phyloP scores from a whole-genome alignment of 2,888 invertebrate genomes.

The Noctua fimbriata region DNA sequence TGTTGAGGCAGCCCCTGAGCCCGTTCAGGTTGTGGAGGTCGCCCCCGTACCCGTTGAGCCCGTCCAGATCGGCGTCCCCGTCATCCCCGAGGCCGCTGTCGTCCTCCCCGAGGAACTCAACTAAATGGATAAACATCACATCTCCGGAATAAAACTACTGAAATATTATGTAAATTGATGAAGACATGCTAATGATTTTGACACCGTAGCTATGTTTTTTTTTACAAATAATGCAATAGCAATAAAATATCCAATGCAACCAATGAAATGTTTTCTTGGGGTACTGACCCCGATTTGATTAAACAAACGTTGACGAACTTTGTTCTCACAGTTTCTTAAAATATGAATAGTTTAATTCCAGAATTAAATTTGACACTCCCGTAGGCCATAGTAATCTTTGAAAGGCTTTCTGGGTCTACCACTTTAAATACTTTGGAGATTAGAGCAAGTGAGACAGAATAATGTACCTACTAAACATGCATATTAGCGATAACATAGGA shows the following conservation, averaged over 20 bases:
- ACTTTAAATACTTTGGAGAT: background rate
- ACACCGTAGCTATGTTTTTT: background rate
- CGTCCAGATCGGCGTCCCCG: slow-evolving; percentile 63
- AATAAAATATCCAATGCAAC: slow-evolving; percentile 1
- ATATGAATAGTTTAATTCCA: background rate
- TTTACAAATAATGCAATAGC: slow-evolving; percentile 1
- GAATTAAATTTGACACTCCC: background rate
- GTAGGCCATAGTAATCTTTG: background rate
- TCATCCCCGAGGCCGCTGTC: slow-evolving; percentile 71
- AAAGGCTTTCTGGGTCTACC: background rate
- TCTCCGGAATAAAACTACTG: background rate
- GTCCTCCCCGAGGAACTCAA: slow-evolving; percentile 68
- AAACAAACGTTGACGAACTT: background rate
- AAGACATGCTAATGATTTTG: background rate
- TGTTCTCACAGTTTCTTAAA: background rate
- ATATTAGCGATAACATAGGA: background rate
- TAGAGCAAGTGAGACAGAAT: background rate
- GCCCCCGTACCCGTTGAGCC: slow-evolving; percentile 60
- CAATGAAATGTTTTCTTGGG: background rate
- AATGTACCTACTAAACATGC: background rate
- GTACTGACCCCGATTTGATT: background rate
- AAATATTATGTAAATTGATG: background rate
- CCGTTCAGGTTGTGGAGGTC: slow-evolving; percentile 30
- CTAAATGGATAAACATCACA: slow-evolving; percentile 48
- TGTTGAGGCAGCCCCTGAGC: slow-evolving; percentile 48